These are phyloP conservation scores for Luperina nickerlii DNA, from an alignment of 2,888 invertebrate genomes.

Conservation along the genomic window DNA sequence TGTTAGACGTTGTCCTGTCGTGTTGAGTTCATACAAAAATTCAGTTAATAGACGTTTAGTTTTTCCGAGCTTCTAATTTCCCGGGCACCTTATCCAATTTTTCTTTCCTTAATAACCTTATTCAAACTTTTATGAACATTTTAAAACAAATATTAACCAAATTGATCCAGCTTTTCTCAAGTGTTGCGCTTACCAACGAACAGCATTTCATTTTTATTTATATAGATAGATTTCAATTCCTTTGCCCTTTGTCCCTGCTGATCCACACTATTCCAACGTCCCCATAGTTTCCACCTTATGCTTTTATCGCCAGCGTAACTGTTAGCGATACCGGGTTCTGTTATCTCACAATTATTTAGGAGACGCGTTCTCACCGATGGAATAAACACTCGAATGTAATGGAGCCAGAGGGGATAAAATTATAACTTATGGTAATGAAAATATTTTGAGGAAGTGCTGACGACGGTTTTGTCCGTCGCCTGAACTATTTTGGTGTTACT, in stretches of 20 bases:
- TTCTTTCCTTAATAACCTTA: no score
- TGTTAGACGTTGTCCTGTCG: no score
- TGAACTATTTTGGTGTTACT: neutral
- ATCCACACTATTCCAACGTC: slow-evolving; percentile 65
- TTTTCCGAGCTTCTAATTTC: no score
- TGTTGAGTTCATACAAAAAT: no score
- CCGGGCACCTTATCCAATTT: no score
- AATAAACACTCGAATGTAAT: slow-evolving; percentile 74
- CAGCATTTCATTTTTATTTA: no score
- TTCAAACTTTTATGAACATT: no score
- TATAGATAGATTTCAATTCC: neutral
- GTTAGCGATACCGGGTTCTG: slow-evolving; percentile 81
- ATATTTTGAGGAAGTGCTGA: slow-evolving; percentile 41
- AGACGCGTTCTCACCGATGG: slow-evolving; percentile 79
- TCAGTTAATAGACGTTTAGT: no score
- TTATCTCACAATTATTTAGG: slow-evolving; percentile 87
- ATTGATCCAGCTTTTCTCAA: no score
- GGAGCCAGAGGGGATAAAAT: slow-evolving; percentile 61
- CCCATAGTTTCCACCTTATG: slow-evolving; percentile 81
- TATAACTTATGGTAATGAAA: slow-evolving; percentile 69
- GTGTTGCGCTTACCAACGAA: no score
- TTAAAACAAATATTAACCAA: no score
- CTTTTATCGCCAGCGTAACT: slow-evolving; percentile 86
- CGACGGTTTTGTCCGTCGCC: slow-evolving; percentile 17
- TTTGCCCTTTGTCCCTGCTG: neutral